phyloP scores from a whole-genome alignment of 2,888 invertebrate species.

The Ectropis crepuscularia region DNA sequence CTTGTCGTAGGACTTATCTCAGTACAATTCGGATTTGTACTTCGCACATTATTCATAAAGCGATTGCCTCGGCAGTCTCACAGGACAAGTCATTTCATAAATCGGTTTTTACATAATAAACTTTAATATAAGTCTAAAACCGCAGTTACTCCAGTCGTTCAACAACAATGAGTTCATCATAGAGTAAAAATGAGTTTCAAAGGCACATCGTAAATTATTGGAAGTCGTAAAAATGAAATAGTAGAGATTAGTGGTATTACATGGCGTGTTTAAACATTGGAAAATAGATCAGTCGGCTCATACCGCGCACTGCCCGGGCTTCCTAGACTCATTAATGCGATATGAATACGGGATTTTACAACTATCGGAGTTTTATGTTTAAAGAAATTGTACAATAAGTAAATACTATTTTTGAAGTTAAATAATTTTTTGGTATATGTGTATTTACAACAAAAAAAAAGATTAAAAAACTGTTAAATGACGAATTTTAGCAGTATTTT shows the following conservation, averaged over 20 bases:
- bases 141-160: neutral
- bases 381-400: too few relatives aligned
- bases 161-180: neutral
- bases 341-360: constrained; percentile 5
- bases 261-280: constrained; percentile 4
- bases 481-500: too few relatives aligned
- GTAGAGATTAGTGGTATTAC: constrained; percentile 12
- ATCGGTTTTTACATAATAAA: too few relatives aligned
- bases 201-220: constrained; percentile 6
- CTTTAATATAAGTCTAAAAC: neutral
- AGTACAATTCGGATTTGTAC: too few relatives aligned
- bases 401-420: too few relatives aligned
- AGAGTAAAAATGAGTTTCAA: neutral
- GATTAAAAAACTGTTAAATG: too few relatives aligned
- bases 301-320: constrained; percentile 6
- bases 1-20: too few relatives aligned
- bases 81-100: too few relatives aligned
- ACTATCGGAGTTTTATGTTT: neutral
- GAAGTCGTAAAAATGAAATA: constrained; percentile 20
- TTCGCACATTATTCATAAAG: too few relatives aligned
- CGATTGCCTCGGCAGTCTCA: too few relatives aligned
- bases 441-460: too few relatives aligned
- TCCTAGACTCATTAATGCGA: constrained; percentile 13
- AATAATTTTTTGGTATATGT: too few relatives aligned
- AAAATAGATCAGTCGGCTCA: constrained; percentile 11